phyloP scores from a whole-genome alignment of 2,888 invertebrate genomes.

The Epinotia bilunana region DNA sequence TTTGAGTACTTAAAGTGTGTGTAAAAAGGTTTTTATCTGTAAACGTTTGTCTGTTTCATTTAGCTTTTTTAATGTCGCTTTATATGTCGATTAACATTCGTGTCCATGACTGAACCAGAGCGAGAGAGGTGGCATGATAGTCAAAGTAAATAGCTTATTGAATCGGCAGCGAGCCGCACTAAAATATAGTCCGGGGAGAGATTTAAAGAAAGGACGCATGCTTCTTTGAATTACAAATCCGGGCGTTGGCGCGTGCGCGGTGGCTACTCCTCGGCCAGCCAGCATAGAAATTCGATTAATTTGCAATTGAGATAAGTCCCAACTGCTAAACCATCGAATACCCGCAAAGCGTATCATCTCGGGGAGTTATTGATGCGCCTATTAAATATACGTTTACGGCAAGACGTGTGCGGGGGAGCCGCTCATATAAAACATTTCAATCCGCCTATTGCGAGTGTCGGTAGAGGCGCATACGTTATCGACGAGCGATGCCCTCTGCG shows the following conservation, averaged over 20 bases:
- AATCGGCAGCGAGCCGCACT: constrained; percentile 54
- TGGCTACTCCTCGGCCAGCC: constrained; percentile 55
- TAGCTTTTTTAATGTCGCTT: constrained; percentile 78
- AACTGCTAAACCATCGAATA: constrained; percentile 70
- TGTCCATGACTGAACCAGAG: constrained; percentile 78
- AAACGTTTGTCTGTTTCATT: constrained; percentile 59
- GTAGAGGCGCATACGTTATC: constrained; percentile 52
- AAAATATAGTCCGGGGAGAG: constrained; percentile 59
- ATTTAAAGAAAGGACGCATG: constrained; percentile 65
- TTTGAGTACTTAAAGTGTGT: constrained; percentile 61
- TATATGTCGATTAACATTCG: constrained; percentile 66
- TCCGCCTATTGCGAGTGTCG: constrained; percentile 73
- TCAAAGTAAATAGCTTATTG: constrained; percentile 52
- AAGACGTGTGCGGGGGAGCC: constrained; percentile 62
- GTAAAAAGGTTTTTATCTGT: constrained; percentile 38
- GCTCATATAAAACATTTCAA: constrained; percentile 80
- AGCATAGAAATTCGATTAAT: constrained; percentile 79
- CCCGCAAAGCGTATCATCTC: constrained; percentile 78
- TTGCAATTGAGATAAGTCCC: constrained; percentile 81
- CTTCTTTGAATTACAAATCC: constrained; percentile 76
- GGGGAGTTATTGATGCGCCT: constrained; percentile 82
- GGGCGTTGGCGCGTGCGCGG: constrained; percentile 59
- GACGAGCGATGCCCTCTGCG: constrained; percentile 60
- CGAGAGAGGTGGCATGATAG: constrained; percentile 46
- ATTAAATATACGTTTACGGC: constrained; percentile 82